Base-by-base conservation (phyloP, 2,113 vertebrate genomes). In the Tylochromis polylepis region DNA sequence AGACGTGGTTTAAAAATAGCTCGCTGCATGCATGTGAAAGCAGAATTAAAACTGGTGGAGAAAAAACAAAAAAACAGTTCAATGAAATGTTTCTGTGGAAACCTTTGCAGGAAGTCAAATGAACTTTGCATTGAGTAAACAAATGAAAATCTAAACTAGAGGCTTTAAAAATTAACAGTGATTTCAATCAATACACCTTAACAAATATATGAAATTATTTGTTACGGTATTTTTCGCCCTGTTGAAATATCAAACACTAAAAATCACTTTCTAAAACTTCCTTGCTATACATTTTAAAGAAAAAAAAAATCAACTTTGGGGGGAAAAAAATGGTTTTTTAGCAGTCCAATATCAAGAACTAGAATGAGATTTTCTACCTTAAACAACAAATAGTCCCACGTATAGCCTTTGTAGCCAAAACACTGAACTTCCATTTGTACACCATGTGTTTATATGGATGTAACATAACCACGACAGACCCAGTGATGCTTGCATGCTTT, bases 1-100 rank as follows among this genome's bases (percentile, higher is more conserved):
- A 89, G 86, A 81, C 5, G 5, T 22, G 5, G 41, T 65, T 60
- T 49, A 91, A 86, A 89, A 87, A 89, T 84, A 86, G 84, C 16
- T 57, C 16, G 14, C 29, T 81, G 49, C 27, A 56, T 60, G 18
- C 20, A 60, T 22, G 56, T 62, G 51, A 81, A 83, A 79, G 29
- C 24, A 82, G 84, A 84, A 80, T 82, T 27, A 55, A 59, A 46
- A 31, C 11, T 11, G 2, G 15, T 8, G 16, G 34, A 27, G 16
- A 36, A 31, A 24, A 38, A 56, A 70, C 4, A 24, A 20, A 16
- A 43, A 57, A 49, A 59, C 56, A 24, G 41, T 34, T 16, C 22
- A 8, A 78, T 12, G 12, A 51, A 10, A 56, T 20, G 43, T 49
- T 49, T 43, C 36, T 70, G 1, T 75, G 43, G 43, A 24, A 75